Evolutionary conservation across 2,113 vertebrate genomes (phyloP).

Genomic region (Cettia cetti): DNA sequence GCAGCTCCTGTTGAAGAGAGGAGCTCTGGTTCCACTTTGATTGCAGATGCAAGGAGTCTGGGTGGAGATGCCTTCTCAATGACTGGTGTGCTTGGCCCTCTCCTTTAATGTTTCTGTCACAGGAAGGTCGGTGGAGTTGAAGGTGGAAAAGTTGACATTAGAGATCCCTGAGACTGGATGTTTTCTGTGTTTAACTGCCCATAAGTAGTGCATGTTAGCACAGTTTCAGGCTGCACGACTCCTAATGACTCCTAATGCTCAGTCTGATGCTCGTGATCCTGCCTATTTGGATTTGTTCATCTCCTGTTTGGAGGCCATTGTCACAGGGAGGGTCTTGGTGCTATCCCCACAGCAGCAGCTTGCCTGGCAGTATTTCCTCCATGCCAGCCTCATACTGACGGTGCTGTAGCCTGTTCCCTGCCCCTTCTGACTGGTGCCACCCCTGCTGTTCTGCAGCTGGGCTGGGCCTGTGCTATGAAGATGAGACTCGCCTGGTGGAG

Average conservation of each 20-base stretch:
- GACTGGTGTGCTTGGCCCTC: neutral
- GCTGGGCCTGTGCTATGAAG: constrained; percentile 74
- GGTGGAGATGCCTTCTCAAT: neutral
- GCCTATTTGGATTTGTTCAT: neutral
- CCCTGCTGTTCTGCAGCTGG: constrained; percentile 53
- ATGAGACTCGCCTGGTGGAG: constrained; percentile 85
- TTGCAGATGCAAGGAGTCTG: too few relatives aligned
- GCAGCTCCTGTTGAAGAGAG: accelerated
- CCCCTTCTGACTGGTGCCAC: neutral
- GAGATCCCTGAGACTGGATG: neutral
- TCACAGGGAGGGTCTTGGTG: accelerated
- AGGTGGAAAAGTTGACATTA: neutral
- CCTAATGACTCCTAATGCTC: neutral
- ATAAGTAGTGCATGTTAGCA: neutral
- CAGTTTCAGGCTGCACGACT: neutral
- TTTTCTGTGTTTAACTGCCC: neutral
- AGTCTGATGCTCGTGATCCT: neutral
- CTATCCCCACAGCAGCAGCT: neutral
- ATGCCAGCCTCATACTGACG: accelerated
- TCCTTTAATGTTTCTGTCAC: neutral
- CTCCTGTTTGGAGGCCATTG: neutral
- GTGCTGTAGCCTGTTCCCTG: neutral
- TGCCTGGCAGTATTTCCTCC: neutral
- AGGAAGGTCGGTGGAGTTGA: neutral
- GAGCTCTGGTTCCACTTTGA: neutral